These are phyloP conservation scores for Dinoponera quadriceps DNA, from an alignment of 1,140 invertebrate species.

Conservation along the genomic window DNA sequence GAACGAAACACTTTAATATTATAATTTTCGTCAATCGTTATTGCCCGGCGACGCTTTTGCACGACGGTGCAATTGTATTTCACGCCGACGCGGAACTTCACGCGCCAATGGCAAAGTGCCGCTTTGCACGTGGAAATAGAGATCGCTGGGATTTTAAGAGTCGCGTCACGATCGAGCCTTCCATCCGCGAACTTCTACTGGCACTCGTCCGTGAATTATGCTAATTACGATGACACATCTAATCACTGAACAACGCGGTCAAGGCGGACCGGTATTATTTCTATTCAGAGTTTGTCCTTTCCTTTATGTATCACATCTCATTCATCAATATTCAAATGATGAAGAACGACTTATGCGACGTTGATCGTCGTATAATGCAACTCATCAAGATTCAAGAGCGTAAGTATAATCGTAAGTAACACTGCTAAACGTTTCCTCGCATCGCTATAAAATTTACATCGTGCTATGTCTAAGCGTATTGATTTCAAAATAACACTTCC, in stretches of 20 bases:
- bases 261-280: conserved; percentile 32
- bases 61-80: too few species aligned
- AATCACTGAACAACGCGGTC: conserved; percentile 34
- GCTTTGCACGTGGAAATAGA: background rate
- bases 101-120: background rate
- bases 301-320: background rate
- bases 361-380: background rate
- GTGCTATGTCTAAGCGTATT: background rate
- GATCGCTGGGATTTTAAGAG: background rate
- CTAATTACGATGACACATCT: conserved; percentile 44
- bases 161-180: background rate
- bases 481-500: background rate
- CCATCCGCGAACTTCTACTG: background rate
- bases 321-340: conserved; percentile 24
- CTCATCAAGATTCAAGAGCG: background rate
- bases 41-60: too few species aligned
- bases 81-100: too few species aligned
- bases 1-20: too few species aligned
- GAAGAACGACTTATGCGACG: background rate
- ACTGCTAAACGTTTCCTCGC: background rate
- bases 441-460: background rate
- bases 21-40: too few species aligned
- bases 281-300: background rate
- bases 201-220: conserved; percentile 46
- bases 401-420: conserved; percentile 2